Percentiles rank a stretch among this genome's conserved stretches.
These are phyloP conservation scores for Cheilosia scutellata DNA, from an alignment of 2,888 invertebrate genomes.

Conservation along the genomic window DNA sequence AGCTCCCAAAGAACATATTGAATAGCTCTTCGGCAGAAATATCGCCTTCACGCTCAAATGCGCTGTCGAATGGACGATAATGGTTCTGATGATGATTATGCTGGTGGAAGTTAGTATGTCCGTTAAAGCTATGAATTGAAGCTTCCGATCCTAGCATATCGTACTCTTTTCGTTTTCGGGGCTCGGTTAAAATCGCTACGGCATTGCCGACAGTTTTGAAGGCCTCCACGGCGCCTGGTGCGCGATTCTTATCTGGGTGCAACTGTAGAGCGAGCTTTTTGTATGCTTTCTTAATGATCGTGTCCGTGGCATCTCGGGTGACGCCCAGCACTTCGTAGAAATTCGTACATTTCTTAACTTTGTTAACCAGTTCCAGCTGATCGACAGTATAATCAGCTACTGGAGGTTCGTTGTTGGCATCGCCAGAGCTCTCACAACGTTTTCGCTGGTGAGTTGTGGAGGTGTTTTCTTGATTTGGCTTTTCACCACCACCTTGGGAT, in stretches of 20 bases:
- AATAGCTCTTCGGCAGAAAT: conserved; percentile 98
- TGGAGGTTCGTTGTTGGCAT: conserved; percentile 76
- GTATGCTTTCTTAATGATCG: conserved; percentile 89
- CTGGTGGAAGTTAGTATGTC: conserved; percentile 57
- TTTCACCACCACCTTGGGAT: conserved; percentile 22
- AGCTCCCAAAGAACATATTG: conserved; percentile 98
- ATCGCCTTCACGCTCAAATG: conserved; percentile 89
- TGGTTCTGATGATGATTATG: conserved; percentile 74
- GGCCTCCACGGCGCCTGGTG: conserved; percentile 92
- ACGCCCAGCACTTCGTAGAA: conserved; percentile 91
- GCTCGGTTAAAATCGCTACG: conserved; percentile 90
- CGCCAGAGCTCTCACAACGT: conserved; percentile 78
- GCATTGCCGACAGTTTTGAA: conserved; percentile 94
- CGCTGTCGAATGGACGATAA: conserved; percentile 80
- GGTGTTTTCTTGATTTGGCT: conserved; percentile 11
- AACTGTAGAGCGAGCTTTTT: conserved; percentile 91
- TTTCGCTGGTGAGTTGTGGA: conserved; percentile 82
- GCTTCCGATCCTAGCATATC: conserved; percentile 87
- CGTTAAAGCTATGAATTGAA: conserved; percentile 44
- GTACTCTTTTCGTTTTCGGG: conserved; percentile 90
- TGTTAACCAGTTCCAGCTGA: conserved; percentile 89
- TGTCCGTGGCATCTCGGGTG: conserved; percentile 87
- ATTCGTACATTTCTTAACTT: conserved; percentile 87
- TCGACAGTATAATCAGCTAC: conserved; percentile 88
- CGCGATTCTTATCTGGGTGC: conserved; percentile 93